phyloP scores from a whole-genome alignment of 2,888 invertebrate species.

The Galerucella calmariensis region DNA sequence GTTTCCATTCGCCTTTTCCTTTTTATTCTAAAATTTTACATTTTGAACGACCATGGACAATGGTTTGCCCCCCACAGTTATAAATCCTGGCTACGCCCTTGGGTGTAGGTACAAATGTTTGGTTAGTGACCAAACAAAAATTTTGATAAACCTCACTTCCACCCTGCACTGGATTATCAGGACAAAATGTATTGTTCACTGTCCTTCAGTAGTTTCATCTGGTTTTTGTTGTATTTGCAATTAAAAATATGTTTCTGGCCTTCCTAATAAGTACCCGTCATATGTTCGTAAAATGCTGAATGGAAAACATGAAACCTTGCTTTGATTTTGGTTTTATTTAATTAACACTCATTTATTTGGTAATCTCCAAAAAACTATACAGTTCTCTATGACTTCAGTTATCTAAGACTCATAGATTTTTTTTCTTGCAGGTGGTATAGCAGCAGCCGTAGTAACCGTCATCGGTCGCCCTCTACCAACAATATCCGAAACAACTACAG shows the following conservation, averaged over 20 bases:
- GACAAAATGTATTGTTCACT: not conserved
- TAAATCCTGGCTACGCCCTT: too few relatives aligned
- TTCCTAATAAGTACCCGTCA: not conserved
- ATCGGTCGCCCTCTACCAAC: constrained; percentile 75
- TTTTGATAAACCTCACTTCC: not conserved
- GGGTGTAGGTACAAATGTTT: too few relatives aligned
- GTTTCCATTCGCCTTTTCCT: too few relatives aligned
- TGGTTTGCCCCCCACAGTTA: too few relatives aligned
- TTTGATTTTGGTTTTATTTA: not conserved
- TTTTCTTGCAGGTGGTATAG: constrained; percentile 68
- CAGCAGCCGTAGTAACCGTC: constrained; percentile 75
- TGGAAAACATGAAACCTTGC: not conserved
- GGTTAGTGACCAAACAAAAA: too few relatives aligned
- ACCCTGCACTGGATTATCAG: not conserved
- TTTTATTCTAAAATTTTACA: too few relatives aligned
- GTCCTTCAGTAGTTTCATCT: not conserved
- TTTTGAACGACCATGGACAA: too few relatives aligned
- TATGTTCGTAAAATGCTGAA: constrained; percentile 2
- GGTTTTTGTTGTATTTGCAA: constrained; percentile 1
- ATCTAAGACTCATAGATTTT: not conserved
- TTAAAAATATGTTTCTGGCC: not conserved
- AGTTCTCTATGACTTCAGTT: not conserved
- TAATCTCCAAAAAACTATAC: too few relatives aligned
- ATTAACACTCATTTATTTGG: not conserved
- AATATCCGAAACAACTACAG: constrained; percentile 79